Evolutionary conservation across 2,888 invertebrate genomes (phyloP).

Genomic region (Caenorhabditis parvicauda): DNA sequence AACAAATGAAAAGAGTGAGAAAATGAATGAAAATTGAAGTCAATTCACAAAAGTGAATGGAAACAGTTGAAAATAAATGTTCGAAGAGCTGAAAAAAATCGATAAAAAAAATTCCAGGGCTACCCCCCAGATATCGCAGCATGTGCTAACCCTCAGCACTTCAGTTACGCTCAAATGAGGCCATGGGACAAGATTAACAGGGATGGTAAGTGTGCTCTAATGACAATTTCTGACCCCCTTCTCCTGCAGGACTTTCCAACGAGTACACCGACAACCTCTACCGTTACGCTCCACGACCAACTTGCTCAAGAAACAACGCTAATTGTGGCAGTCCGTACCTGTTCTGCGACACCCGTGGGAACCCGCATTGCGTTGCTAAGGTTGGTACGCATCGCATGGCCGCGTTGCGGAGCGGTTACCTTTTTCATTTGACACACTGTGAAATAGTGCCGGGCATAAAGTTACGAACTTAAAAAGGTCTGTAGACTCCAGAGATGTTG

Average conservation of each 20-base stretch:
- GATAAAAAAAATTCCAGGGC: too few species aligned
- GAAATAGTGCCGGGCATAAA: too few species aligned
- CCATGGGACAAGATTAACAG: conserved; percentile 59
- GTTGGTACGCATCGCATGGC: too few species aligned
- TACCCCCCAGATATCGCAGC: conserved; percentile 56
- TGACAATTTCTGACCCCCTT: not conserved
- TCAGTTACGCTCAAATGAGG: conserved; percentile 57
- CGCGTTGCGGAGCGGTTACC: too few species aligned
- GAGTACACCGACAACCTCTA: conserved; percentile 59
- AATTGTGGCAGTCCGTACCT: conserved; percentile 48
- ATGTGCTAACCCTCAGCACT: conserved; percentile 60
- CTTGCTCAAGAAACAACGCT: conserved; percentile 46
- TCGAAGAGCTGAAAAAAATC: too few species aligned
- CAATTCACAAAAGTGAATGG: too few species aligned
- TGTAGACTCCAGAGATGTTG: too few species aligned
- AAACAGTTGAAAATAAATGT: conserved; percentile 1
- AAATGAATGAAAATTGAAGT: too few species aligned
- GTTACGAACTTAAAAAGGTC: not conserved
- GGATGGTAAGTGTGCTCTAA: conserved; percentile 31
- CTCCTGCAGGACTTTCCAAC: conserved; percentile 52
- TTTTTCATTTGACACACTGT: too few species aligned
- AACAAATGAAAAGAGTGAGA: too few species aligned
- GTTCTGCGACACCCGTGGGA: conserved; percentile 46
- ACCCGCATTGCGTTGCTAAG: conserved; percentile 58
- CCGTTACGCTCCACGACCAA: conserved; percentile 55